Conservation (phyloP, 2,113 vertebrate genomes). For the Trematocara macrostoma region DNA sequence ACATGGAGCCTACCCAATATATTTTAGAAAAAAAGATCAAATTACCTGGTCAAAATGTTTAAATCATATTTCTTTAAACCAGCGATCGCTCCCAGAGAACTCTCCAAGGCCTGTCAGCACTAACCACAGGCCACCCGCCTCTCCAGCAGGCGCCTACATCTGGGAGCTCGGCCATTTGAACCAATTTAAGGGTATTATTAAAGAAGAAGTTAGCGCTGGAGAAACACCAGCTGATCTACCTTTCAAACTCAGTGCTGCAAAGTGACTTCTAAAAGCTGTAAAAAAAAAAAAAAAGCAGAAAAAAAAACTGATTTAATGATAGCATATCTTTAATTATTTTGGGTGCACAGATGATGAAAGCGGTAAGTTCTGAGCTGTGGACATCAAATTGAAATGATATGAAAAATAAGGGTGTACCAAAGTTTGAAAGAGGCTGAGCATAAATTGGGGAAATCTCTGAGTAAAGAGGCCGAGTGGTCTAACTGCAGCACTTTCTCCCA, state of each 20-base stretch:
- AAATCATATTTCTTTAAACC: conserved; percentile 44
- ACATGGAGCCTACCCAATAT: neutral
- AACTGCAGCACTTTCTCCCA: conserved; percentile 41
- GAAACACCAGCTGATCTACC: neutral
- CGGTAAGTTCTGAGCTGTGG: neutral
- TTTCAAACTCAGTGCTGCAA: neutral
- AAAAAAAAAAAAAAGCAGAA: accelerated
- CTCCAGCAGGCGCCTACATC: conserved; percentile 41
- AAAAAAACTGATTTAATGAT: neutral
- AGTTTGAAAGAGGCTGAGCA: neutral
- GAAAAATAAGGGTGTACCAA: neutral
- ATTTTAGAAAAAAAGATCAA: neutral
- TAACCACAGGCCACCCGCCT: conserved; percentile 54
- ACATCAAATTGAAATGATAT: neutral
- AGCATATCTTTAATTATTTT: neutral
- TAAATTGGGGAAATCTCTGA: conserved; percentile 1
- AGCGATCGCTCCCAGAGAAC: conserved; percentile 21
- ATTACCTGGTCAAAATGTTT: conserved; percentile 9
- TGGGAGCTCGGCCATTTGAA: conserved; percentile 40
- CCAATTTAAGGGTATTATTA: conserved; percentile 46
- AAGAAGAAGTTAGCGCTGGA: neutral
- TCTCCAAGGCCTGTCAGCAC: conserved; percentile 30
- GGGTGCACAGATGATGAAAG: neutral
- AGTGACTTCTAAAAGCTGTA: neutral
- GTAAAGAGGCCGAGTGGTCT: neutral